Evolutionary conservation across 2,113 vertebrate species (phyloP).

Genomic region (Clarias batrachus): DNA sequence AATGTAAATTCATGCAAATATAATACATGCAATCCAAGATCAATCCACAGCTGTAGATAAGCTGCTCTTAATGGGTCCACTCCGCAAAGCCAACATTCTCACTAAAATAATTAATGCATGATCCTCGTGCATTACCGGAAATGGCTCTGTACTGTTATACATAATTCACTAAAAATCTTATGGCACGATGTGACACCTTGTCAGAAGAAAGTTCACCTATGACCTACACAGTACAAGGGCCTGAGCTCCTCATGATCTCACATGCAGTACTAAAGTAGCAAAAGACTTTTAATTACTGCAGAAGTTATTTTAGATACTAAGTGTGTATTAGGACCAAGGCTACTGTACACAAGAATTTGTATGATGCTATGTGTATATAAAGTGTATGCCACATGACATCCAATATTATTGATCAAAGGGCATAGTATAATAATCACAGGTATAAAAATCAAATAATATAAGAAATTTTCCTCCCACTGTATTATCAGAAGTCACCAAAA

Average conservation of each 20-base stretch:
- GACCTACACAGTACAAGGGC: background rate
- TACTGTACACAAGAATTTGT: background rate
- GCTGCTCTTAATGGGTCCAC: constrained; percentile 1
- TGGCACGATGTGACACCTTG: constrained; percentile 33
- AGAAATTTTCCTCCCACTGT: background rate
- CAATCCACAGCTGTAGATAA: background rate
- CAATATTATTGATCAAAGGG: background rate
- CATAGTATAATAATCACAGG: background rate
- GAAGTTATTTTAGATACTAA: background rate
- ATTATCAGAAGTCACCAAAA: background rate
- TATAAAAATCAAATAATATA: background rate
- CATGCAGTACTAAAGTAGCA: background rate
- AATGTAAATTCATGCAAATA: background rate
- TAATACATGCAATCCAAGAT: background rate
- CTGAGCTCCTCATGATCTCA: background rate
- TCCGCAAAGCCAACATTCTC: constrained; percentile 19
- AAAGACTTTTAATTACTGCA: background rate
- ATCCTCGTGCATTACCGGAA: constrained; percentile 23
- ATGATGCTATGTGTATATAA: background rate
- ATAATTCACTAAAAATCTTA: constrained; percentile 50
- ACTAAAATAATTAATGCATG: constrained; percentile 47
- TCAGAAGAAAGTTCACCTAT: constrained; percentile 36
- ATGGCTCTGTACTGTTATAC: constrained; percentile 40
- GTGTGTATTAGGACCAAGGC: background rate
- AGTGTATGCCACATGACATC: background rate